These are phyloP conservation scores for Thumatha senex DNA, from an alignment of 2,888 invertebrate genomes.

Conservation along the genomic window DNA sequence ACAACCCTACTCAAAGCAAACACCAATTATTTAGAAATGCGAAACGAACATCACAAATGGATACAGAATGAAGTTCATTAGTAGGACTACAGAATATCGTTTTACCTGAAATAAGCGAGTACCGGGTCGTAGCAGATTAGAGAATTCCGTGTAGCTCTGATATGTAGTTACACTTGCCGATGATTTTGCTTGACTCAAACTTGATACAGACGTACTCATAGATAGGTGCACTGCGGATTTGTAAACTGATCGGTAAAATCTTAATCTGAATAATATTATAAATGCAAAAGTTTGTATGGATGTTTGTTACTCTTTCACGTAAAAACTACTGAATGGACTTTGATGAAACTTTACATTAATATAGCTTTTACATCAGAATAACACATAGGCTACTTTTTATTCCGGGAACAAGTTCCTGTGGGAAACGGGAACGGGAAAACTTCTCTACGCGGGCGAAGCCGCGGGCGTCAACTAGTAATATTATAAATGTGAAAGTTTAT, in stretches of 20 bases:
- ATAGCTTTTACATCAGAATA: too few species aligned
- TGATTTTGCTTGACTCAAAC: slow-evolving; percentile 65
- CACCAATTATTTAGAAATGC: neutral
- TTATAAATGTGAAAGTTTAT: too few species aligned
- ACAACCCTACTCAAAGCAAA: neutral
- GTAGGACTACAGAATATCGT: slow-evolving; percentile 5
- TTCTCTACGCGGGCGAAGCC: too few species aligned
- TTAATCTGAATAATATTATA: too few species aligned
- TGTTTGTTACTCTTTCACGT: too few species aligned
- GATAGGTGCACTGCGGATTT: slow-evolving; percentile 36
- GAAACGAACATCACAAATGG: neutral
- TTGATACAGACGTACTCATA: slow-evolving; percentile 55
- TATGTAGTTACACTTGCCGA: slow-evolving; percentile 55
- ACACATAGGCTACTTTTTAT: too few species aligned
- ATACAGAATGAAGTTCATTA: slow-evolving; percentile 6
- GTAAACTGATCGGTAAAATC: neutral
- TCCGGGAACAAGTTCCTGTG: too few species aligned
- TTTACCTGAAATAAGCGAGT: slow-evolving; percentile 64
- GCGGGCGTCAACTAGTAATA: too few species aligned
- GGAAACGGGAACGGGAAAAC: too few species aligned
- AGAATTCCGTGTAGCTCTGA: slow-evolving; percentile 50
- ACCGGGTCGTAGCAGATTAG: slow-evolving; percentile 64
- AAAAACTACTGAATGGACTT: too few species aligned
- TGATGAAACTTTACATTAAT: too few species aligned
- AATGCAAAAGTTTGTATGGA: too few species aligned